These are phyloP conservation scores for Jaculus jaculus DNA, from an alignment of 2,113 vertebrate species.

Conservation along the genomic window DNA sequence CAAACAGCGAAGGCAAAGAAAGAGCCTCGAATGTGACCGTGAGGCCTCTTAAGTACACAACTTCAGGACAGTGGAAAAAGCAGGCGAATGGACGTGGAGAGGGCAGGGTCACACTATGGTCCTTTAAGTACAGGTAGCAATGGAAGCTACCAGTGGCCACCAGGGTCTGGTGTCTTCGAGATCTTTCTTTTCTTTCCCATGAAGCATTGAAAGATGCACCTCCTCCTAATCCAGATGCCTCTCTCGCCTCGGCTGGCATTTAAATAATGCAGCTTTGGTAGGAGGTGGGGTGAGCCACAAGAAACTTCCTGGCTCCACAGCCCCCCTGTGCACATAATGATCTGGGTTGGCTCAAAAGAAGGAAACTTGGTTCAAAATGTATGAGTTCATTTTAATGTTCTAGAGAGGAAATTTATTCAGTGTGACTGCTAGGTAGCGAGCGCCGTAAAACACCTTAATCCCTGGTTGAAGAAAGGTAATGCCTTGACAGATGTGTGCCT, in stretches of 20 bases:
- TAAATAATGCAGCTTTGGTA: constrained; percentile 77
- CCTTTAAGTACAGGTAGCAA: accelerated
- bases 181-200: not conserved
- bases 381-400: constrained; percentile 90
- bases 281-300: constrained; percentile 42
- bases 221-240: not conserved
- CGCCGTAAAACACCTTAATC: constrained; percentile 92
- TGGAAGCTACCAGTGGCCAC: too few relatives aligned
- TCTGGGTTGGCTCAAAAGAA: constrained; percentile 84
- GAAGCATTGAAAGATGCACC: not conserved
- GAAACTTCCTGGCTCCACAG: constrained; percentile 72
- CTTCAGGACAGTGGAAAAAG: accelerated
- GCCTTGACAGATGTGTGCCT: constrained; percentile 96
- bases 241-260: constrained; percentile 71
- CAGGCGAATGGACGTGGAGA: accelerated
- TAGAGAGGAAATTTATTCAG: constrained; percentile 91
- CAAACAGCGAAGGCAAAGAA: not conserved
- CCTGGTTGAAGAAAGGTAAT: constrained; percentile 96
- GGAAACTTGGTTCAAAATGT: constrained; percentile 86
- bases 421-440: constrained; percentile 89
- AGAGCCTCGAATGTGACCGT: accelerated
- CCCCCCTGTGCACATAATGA: constrained; percentile 81
- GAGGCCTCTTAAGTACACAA: not conserved
- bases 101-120: accelerated
- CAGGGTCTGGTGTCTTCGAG: not conserved